Evolutionary conservation across 2,888 invertebrate species (phyloP).

Genomic region (Gryllus longicercus): DNA sequence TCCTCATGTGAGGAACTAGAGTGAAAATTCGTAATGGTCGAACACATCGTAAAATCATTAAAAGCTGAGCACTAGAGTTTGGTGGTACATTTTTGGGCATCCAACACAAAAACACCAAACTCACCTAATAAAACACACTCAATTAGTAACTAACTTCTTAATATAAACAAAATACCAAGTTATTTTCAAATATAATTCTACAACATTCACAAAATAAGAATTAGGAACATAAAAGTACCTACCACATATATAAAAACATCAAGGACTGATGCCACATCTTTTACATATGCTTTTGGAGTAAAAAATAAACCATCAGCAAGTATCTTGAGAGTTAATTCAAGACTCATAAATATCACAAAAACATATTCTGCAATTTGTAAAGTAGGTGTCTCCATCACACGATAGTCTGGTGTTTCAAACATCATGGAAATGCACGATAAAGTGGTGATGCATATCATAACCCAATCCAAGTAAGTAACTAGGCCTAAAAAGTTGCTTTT

Average conservation of each 20-base stretch:
- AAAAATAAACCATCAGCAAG: constrained; percentile 97
- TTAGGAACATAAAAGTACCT: constrained; percentile 43
- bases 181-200: too few species aligned
- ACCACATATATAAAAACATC: constrained; percentile 98
- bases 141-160: not conserved
- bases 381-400: constrained; percentile 92
- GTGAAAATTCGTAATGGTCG: constrained; percentile 96
- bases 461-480: constrained; percentile 98
- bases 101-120: constrained; percentile 93
- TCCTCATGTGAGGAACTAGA: constrained; percentile 97
- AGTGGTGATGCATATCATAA: constrained; percentile 98
- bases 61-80: constrained; percentile 87
- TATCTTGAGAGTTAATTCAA: constrained; percentile 92
- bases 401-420: constrained; percentile 91
- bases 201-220: not conserved
- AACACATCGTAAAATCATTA: constrained; percentile 95
- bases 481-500: constrained; percentile 91
- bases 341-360: constrained; percentile 97
- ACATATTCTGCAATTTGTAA: constrained; percentile 94
- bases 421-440: constrained; percentile 98
- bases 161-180: not conserved
- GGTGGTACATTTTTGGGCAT: constrained; percentile 91
- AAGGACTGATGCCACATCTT: constrained; percentile 93
- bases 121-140: constrained; percentile 61
- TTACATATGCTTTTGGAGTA: constrained; percentile 97